Evolutionary conservation across 2,797 vertebrate species (phyloP).

Genomic region (Lates japonicus): DNA sequence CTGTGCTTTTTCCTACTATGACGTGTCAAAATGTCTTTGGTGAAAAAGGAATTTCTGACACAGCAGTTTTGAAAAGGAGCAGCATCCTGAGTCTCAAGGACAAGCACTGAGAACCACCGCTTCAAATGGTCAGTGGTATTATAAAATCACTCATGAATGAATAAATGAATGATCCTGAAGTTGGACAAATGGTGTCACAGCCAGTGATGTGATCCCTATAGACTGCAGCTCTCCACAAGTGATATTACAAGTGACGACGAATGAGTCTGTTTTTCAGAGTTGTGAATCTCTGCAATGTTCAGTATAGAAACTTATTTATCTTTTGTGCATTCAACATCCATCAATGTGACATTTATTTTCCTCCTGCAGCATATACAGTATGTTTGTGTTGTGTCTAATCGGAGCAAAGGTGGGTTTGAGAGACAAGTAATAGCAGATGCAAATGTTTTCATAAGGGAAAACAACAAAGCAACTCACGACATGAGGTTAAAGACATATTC

Average conservation of each 20-base stretch:
- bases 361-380: slow-evolving; percentile 16
- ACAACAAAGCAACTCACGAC: slow-evolving; percentile 1
- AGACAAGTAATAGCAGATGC: slow-evolving; percentile 20
- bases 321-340: slow-evolving; percentile 38
- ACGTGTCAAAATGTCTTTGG: background rate
- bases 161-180: slow-evolving; percentile 3
- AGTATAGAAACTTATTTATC: slow-evolving; percentile 43
- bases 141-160: slow-evolving; percentile 16
- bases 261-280: slow-evolving; percentile 11
- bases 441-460: slow-evolving; percentile 1
- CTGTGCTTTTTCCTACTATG: background rate
- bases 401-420: background rate
- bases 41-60: background rate
- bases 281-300: slow-evolving; percentile 25
- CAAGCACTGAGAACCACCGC: background rate
- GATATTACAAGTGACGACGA: slow-evolving; percentile 17
- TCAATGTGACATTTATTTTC: slow-evolving; percentile 60
- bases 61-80: background rate
- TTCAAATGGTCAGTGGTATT: slow-evolving; percentile 15
- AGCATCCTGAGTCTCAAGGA: background rate
- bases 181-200: background rate
- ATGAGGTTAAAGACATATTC: background rate
- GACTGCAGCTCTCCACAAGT: background rate
- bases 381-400: slow-evolving; percentile 37
- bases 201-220: slow-evolving; percentile 5